Evolutionary conservation across 92 coral and sea anemone species (phyloP).

Genomic region (Anthopleura xanthogrammica): DNA sequence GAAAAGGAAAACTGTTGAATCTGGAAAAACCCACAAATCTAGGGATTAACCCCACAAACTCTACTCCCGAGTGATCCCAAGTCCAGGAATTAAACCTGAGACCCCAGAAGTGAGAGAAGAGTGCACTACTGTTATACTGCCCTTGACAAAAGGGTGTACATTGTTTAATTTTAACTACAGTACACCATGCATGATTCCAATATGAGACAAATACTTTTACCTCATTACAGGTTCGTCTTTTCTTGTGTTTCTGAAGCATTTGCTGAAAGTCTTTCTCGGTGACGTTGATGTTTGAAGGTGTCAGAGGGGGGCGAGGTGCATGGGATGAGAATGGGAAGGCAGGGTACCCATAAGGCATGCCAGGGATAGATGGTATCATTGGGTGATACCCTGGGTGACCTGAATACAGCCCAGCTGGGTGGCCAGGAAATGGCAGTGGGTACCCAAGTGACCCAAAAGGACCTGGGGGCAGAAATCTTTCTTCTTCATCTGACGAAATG

Average conservation of each 20-base stretch:
- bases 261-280: constrained; percentile 83
- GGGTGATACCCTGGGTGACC: constrained; percentile 53
- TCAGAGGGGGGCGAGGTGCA: constrained; percentile 48
- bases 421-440: constrained; percentile 46
- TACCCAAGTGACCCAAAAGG: constrained; percentile 53
- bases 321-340: constrained; percentile 64
- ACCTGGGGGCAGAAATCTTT: constrained; percentile 41
- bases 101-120: too few relatives aligned
- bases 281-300: constrained; percentile 56
- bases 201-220: constrained; percentile 20
- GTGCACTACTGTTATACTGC: too few relatives aligned
- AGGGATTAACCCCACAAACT: too few relatives aligned
- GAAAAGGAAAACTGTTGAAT: too few relatives aligned
- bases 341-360: constrained; percentile 72
- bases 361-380: constrained; percentile 65
- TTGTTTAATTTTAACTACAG: too few relatives aligned
- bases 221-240: constrained; percentile 72
- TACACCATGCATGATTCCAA: neutral
- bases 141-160: too few relatives aligned
- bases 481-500: constrained; percentile 97
- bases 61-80: too few relatives aligned
- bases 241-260: constrained; percentile 84
- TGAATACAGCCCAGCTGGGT: constrained; percentile 48
- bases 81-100: too few relatives aligned
- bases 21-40: too few relatives aligned